These are phyloP conservation scores for Aphelocoma californica DNA, from an alignment of 2,797 vertebrate species.

Conservation along the genomic window DNA sequence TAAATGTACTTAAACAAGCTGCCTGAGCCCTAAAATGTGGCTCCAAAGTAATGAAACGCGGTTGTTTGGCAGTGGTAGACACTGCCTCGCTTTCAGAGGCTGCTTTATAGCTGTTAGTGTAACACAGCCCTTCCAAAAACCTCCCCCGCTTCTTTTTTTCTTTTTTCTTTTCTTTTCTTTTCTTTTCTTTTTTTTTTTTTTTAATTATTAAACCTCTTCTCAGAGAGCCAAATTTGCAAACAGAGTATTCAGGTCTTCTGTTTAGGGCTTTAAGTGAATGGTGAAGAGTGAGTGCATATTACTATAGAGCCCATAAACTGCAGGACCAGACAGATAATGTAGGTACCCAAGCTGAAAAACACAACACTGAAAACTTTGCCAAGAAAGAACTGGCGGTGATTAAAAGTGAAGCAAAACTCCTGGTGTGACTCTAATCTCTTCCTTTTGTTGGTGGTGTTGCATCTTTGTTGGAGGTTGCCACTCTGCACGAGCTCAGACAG, in stretches of 20 bases:
- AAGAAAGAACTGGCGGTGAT: neutral
- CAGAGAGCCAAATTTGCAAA: neutral
- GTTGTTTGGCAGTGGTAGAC: neutral
- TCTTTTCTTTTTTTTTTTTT: too few species aligned
- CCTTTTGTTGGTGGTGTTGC: neutral
- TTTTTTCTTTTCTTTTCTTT: too few species aligned
- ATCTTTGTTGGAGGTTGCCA: neutral
- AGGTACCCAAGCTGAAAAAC: neutral
- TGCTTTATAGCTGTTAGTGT: neutral
- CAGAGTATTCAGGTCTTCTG: neutral
- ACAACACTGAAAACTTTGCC: neutral
- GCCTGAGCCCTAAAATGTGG: neutral
- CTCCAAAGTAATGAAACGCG: neutral
- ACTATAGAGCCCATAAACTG: neutral
- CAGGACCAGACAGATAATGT: neutral
- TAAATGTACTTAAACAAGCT: neutral
- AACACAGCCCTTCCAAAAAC: neutral
- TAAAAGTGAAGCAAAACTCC: neutral
- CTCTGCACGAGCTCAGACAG: neutral
- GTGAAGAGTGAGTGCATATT: neutral
- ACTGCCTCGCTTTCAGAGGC: neutral
- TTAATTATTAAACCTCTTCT: neutral
- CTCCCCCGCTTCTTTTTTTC: fast-evolving
- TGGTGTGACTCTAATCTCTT: neutral
- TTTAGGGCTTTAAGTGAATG: neutral